phyloP scores from a whole-genome alignment of 2,797 vertebrate genomes.

The Coluber constrictor region DNA sequence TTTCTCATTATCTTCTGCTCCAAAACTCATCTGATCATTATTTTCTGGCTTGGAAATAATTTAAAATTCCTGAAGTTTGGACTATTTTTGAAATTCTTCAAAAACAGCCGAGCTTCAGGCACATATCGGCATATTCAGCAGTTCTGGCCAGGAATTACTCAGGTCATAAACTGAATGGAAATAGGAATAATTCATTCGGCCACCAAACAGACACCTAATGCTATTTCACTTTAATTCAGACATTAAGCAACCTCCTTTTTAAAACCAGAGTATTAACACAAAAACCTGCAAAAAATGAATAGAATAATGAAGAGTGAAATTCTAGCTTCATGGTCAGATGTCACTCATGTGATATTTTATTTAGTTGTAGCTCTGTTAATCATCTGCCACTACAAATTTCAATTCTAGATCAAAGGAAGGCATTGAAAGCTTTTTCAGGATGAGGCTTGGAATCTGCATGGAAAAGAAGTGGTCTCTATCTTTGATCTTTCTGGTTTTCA shows the following conservation, averaged over 20 bases:
- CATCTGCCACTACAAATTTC: background rate
- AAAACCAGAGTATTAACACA: background rate
- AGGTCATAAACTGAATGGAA: background rate
- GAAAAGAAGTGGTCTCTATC: conserved; percentile 65
- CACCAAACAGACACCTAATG: background rate
- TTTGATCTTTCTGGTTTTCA: background rate
- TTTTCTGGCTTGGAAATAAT: background rate
- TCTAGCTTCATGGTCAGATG: background rate
- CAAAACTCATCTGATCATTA: background rate
- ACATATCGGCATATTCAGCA: background rate
- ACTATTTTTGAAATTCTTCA: background rate
- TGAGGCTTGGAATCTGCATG: background rate
- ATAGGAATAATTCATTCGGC: background rate
- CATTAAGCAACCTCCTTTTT: background rate
- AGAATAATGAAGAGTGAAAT: background rate
- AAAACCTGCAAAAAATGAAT: background rate
- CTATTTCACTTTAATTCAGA: background rate
- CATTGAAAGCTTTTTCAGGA: background rate
- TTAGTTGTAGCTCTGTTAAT: background rate
- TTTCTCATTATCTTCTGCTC: background rate
- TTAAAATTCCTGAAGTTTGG: background rate
- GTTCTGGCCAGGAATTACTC: background rate
- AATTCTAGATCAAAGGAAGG: background rate
- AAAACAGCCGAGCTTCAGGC: background rate
- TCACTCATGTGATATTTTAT: background rate